Conservation (phyloP, 1,140 invertebrate species). For the Drosophila mojavensis region DNA sequence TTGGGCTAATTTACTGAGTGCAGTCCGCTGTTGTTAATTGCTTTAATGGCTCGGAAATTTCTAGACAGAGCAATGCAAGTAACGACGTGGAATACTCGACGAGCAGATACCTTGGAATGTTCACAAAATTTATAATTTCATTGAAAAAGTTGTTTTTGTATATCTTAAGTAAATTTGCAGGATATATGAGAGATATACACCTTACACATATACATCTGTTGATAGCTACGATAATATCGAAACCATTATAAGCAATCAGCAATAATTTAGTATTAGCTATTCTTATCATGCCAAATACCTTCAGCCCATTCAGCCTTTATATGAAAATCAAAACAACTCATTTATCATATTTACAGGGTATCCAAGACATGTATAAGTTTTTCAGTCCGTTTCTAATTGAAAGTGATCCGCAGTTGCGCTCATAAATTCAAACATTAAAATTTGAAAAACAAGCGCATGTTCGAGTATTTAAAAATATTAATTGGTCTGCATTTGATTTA, state of each 20-base stretch:
- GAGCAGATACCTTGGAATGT: not conserved
- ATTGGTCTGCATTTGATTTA: conserved; percentile 34
- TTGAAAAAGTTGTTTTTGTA: not conserved
- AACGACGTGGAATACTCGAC: not conserved
- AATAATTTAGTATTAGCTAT: not conserved
- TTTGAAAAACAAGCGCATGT: conserved; percentile 37
- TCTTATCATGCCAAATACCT: not conserved
- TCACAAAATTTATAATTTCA: not conserved
- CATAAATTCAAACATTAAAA: conserved; percentile 48
- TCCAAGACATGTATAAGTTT: conserved; percentile 1
- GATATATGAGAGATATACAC: too few relatives aligned
- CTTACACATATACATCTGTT: too few relatives aligned
- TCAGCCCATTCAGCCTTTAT: too few relatives aligned
- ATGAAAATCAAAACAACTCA: not conserved
- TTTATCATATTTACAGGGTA: conserved; percentile 13
- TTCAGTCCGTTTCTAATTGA: conserved; percentile 31
- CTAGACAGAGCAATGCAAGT: conserved; percentile 13
- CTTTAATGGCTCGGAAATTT: conserved; percentile 79
- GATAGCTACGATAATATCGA: too few relatives aligned
- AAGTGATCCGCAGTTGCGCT: conserved; percentile 23
- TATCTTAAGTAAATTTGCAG: too few relatives aligned
- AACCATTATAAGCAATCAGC: too few relatives aligned
- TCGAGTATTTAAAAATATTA: conserved; percentile 27
- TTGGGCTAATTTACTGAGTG: conserved; percentile 69
- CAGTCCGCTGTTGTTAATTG: conserved; percentile 66